A percentile compares a stretch with the other conserved stretches of the same genome.
Conservation (phyloP, 1,140 invertebrate species). For the Temnothorax nylanderi region DNA sequence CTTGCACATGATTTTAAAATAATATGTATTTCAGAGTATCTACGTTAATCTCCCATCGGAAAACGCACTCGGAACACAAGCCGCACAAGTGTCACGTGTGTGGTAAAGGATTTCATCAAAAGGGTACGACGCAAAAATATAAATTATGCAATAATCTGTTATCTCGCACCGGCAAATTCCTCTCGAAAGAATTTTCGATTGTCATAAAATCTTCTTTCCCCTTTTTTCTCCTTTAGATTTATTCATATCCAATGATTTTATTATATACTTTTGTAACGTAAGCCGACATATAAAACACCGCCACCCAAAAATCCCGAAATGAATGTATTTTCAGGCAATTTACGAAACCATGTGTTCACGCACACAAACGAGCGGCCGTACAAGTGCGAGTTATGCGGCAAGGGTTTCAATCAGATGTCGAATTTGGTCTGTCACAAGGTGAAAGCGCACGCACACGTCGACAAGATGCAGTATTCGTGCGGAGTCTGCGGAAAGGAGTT, state of each 20-base stretch:
- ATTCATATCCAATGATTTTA: neutral
- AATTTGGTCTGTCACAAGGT: conserved; percentile 92
- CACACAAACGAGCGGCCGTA: conserved; percentile 94
- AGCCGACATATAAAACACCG: neutral
- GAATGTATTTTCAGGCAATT: conserved; percentile 86
- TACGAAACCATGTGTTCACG: conserved; percentile 90
- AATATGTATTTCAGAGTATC: conserved; percentile 86
- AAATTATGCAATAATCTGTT: neutral
- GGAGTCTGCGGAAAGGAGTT: conserved; percentile 87
- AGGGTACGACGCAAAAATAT: conserved; percentile 85
- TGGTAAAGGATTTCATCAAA: conserved; percentile 92
- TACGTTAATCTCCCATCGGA: conserved; percentile 91
- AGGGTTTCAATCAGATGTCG: conserved; percentile 94
- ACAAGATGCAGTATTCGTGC: conserved; percentile 86
- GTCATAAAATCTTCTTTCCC: neutral
- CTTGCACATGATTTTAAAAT: conserved; percentile 14
- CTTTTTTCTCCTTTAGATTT: neutral
- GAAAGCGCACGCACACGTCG: conserved; percentile 88
- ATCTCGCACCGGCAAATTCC: neutral
- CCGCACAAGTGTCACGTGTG: conserved; percentile 91
- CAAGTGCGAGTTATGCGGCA: conserved; percentile 91
- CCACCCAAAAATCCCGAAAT: neutral
- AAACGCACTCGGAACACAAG: conserved; percentile 91
- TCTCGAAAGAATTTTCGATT: neutral
- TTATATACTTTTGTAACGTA: neutral